These are phyloP conservation scores for Eilema depressum DNA, from an alignment of 2,888 invertebrate genomes.

Conservation along the genomic window DNA sequence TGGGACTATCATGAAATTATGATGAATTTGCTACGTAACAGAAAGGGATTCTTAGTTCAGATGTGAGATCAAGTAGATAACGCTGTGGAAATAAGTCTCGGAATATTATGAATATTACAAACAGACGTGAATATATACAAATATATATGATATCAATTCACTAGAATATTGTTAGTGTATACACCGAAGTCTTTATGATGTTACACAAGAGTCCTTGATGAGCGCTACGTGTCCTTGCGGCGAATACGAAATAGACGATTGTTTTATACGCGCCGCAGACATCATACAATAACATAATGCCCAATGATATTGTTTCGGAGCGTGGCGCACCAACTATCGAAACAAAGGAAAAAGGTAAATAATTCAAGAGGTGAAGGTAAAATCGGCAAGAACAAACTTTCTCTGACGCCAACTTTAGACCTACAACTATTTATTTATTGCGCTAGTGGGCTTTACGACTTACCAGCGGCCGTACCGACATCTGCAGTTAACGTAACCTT, in stretches of 20 bases:
- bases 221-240: slow-evolving; percentile 16
- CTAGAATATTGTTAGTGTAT: background rate
- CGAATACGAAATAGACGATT: slow-evolving; percentile 18
- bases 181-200: background rate
- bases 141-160: background rate
- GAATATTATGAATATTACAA: background rate
- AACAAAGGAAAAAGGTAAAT: slow-evolving; percentile 67
- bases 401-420: slow-evolving; percentile 67
- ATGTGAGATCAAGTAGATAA: no score
- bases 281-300: slow-evolving; percentile 29
- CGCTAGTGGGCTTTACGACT: slow-evolving; percentile 69
- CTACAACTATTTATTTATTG: slow-evolving; percentile 80
- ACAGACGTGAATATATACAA: background rate
- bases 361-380: slow-evolving; percentile 71
- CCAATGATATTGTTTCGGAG: slow-evolving; percentile 40
- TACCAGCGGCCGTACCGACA: slow-evolving; percentile 35
- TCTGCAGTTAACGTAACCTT: slow-evolving; percentile 23
- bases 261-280: slow-evolving; percentile 19
- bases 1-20: no score
- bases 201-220: slow-evolving; percentile 10
- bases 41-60: no score
- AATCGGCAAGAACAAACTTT: slow-evolving; percentile 68
- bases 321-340: slow-evolving; percentile 58
- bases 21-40: no score
- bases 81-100: background rate